phyloP scores from a whole-genome alignment of 2,113 vertebrate genomes.

The Hystrix brachyura region DNA sequence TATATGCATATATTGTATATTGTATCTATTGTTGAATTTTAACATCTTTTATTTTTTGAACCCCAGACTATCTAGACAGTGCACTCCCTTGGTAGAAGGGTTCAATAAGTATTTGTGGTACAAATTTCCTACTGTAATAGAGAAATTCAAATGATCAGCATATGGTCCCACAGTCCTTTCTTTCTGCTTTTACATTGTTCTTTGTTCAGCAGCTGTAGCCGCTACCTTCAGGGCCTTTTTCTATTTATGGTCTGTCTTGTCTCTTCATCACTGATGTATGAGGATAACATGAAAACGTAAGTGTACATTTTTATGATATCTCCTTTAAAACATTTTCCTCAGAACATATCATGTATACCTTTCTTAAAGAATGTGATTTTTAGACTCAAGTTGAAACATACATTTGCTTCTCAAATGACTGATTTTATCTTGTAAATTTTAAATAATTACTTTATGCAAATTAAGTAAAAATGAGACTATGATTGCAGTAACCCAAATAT shows the following conservation, averaged over 20 bases:
- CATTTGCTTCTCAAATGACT: slow-evolving; percentile 2
- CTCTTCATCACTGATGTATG: slow-evolving; percentile 27
- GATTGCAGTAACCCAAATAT: neutral
- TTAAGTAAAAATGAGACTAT: neutral
- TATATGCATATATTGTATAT: neutral
- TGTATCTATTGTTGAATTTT: neutral
- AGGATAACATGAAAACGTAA: neutral
- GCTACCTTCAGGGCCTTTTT: slow-evolving; percentile 48
- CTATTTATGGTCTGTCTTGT: slow-evolving; percentile 57
- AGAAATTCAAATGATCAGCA: slow-evolving; percentile 9
- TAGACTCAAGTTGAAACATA: neutral
- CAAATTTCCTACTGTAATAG: slow-evolving; percentile 12
- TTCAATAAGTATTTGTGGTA: neutral
- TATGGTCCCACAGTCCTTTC: neutral
- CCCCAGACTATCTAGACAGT: neutral
- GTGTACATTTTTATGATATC: slow-evolving; percentile 42
- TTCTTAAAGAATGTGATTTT: slow-evolving; percentile 49
- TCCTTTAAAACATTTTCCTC: neutral
- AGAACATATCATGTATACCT: neutral
- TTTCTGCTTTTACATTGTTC: slow-evolving; percentile 8
- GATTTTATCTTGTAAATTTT: neutral
- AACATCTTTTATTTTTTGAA: slow-evolving; percentile 24
- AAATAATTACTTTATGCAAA: neutral
- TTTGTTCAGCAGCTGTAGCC: slow-evolving; percentile 31
- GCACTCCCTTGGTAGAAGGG: neutral